These are phyloP conservation scores for Apotomis turbidana DNA, from an alignment of 2,888 invertebrate species.

Conservation along the genomic window DNA sequence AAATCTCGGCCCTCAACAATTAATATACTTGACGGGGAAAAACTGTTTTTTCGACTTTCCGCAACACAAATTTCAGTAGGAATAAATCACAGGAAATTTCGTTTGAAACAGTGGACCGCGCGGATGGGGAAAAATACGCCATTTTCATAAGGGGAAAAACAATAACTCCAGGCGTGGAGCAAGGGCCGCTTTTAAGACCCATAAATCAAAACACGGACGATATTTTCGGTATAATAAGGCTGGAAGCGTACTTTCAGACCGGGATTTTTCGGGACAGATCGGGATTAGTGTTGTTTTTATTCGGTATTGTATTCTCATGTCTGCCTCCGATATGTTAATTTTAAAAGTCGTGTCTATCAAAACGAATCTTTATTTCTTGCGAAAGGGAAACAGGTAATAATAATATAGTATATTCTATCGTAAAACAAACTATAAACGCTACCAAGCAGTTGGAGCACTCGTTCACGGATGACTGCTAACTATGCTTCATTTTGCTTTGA, in stretches of 20 bases:
- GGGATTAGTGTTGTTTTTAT: constrained; percentile 79
- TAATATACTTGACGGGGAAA: constrained; percentile 50
- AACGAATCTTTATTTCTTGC: background rate
- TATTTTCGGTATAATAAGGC: constrained; percentile 70
- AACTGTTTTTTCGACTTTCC: constrained; percentile 60
- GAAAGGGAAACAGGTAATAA: background rate
- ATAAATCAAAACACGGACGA: constrained; percentile 80
- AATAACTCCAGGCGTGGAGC: constrained; percentile 75
- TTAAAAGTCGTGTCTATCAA: constrained; percentile 1
- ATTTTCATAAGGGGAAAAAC: constrained; percentile 80
- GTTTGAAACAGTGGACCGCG: constrained; percentile 64
- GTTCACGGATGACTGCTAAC: constrained; percentile 25
- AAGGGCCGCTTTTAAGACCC: constrained; percentile 78
- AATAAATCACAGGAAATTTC: constrained; percentile 69
- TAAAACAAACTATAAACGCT: constrained; percentile 8
- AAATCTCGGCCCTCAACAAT: constrained; percentile 46
- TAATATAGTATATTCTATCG: background rate
- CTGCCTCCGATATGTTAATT: constrained; percentile 40
- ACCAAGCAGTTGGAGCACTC: constrained; percentile 6
- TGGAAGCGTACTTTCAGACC: constrained; percentile 68
- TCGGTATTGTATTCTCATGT: constrained; percentile 70
- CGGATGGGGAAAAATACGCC: constrained; percentile 66
- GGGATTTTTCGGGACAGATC: constrained; percentile 71
- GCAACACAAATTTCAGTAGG: constrained; percentile 64
- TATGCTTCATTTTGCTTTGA: constrained; percentile 39